Base-by-base conservation (phyloP, 2,888 invertebrate species). In the Antheraea yamamai region DNA sequence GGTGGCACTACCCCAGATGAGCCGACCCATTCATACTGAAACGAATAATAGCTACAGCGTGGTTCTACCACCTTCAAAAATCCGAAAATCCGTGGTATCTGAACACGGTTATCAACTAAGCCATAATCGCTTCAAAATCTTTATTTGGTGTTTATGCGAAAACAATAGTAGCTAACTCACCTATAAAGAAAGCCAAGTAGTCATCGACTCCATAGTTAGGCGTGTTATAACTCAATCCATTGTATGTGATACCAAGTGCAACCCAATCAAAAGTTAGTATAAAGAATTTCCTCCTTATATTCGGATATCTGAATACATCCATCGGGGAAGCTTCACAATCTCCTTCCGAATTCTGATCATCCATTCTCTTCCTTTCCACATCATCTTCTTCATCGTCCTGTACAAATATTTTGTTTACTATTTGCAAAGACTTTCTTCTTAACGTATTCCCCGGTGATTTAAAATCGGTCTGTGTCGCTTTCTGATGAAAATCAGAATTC, bases 141-240 rank as follows among this genome's bases (percentile, higher is more conserved):
- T 39, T 6, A 39, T 39, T 39, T 4, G 35, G 2, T 7, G 35
- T 39, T 39, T 30, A 30, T 30, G 30, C 30, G 30, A 30, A 39
- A 39, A 26, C 6, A 64, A 20, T 73, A 75, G 0, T 35, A n/a
- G 61, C 8, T 16, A 35, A 83, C 93, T 92, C 81, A 96, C 96
- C 96, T 77, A 96, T 96, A 81, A 96, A 96, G 86, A 96, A 96
- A 26, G 96, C 96, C 82, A 96, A 93, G 83, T 96, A 96, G 87
- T 96, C 96, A 80, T 96, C 96, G 66, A 96, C 96, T 14, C 96
- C 96, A 74, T 96, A 92, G 88, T 96, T 96, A 51, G 96, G 95
- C 23, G 96, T 95, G 85, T 96, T 96, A 82, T 96, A 96, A 81
- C 96, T 96, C 73, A 96, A 90, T 75, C 96, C 96, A 82, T 96